Base-by-base conservation (phyloP, 2,888 invertebrate species). In the Caenorhabditis sp. region DNA sequence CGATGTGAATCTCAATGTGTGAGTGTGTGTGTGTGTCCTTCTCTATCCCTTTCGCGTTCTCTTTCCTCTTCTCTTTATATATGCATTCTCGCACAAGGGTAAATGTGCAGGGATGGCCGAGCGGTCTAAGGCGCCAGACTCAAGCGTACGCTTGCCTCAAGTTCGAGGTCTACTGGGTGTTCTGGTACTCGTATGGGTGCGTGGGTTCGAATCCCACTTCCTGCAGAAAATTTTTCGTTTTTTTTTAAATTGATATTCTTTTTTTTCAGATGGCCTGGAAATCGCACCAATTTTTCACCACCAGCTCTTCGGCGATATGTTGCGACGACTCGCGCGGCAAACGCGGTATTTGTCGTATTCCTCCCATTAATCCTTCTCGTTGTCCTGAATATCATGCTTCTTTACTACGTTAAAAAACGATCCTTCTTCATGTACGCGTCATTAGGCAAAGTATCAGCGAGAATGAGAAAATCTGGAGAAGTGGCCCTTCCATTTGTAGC, bases 71-170 rank as follows among this genome's bases (percentile, higher is more conserved):
- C 8, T 12, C 12, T 20, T 56, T 56, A n/a, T 20, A 3, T 50
- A 10, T 50, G 20, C 50, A 50, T 10, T 20, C 10, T 36, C 36
- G 5, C 7, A 8, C 36, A 10, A 36, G 36, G 36, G 36, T 8
- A 36, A 8, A 36, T 10, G 17, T 1, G 79, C 79, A 80, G 77
- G 83, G 83, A 82, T 85, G 88, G 88, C 88, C 88, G 88, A 88
- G 88, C 83, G 88, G 88, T 88, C 88, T 88, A 88, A 88, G 88
- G 88, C 88, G 88, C 88, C 88, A 88, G 88, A 88, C 88, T 88
- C 88, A 88, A 88, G 88, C 80, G 10, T 36, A 8, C 36, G 67
- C 72, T 72, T 72, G 52, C 68, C 68, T 67, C 72, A 43, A 65
- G 73, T 68, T 66, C 66, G 68, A 69, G 65, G 66, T 60, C 36